phyloP scores from a whole-genome alignment of 2,113 vertebrate genomes.

The Rhinichthys klamathensis region DNA sequence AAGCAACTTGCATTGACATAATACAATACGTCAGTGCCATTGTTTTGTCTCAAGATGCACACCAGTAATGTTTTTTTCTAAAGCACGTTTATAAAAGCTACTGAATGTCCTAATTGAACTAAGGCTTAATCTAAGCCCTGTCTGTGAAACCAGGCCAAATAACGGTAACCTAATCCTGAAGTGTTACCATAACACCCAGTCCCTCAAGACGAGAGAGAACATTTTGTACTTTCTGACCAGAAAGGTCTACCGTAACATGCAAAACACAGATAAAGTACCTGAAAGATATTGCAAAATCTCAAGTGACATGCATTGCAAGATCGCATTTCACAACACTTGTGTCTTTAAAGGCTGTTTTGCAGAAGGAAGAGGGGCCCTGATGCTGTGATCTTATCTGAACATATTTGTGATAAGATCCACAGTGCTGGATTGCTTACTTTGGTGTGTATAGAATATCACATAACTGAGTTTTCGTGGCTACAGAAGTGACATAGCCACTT shows the following conservation, averaged over 20 bases:
- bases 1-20: no score
- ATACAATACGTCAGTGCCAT: no score
- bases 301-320: not conserved
- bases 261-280: not conserved
- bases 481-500: slow-evolving; percentile 17
- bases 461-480: not conserved
- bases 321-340: not conserved
- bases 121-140: no score
- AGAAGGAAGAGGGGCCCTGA: not conserved
- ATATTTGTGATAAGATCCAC: not conserved
- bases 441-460: not conserved
- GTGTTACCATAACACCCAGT: not conserved
- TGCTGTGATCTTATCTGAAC: not conserved
- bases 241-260: not conserved
- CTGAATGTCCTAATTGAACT: no score
- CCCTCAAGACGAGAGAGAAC: not conserved
- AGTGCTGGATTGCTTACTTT: not conserved
- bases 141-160: no score
- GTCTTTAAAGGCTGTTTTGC: not conserved
- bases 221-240: not conserved
- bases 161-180: not conserved
- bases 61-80: no score
- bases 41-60: no score
- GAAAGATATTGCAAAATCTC: not conserved
- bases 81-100: no score